Base-by-base conservation (phyloP, 1,140 invertebrate genomes). In the Drosophila pseudoananassae region DNA sequence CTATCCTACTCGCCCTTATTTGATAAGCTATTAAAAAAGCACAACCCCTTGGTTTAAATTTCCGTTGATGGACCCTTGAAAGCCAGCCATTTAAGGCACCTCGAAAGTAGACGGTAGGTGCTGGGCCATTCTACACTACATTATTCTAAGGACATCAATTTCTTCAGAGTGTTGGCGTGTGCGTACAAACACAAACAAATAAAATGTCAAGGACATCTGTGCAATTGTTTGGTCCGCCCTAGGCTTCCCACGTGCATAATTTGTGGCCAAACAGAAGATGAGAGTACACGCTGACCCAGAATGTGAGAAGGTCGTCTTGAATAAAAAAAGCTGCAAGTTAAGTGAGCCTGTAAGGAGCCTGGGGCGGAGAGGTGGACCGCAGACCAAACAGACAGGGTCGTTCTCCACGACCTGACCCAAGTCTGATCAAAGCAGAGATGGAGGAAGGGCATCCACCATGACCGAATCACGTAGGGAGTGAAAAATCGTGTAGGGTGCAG, bases 121-220 rank as follows among this genome's bases (percentile, higher is more conserved):
- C 70, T 51, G 43, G 45, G 50, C 31, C 1, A 36, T 27, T 23
- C 51, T 55, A 31, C 50, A 58, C 40, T 53, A 66, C 31, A 38
- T 40, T 27, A 15, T 31, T 63, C 57, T 70, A 64, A 60, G 75
- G 75, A 65, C 83, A 88, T 88, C 76, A 64, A 78, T 88, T 78
- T 63, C 47, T 55, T 63, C 59, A 66, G 47, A 47, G 49, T 60
- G 51, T 45, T 36, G 55, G 31, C 46, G 56, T 25, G 23, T 63
- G 68, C 20, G 50, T 43, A 27, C 25, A 5, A 27, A 27, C 25
- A 71, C 79, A 80, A 88, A 64, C 82, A 85, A 85, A 85, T 76
- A 85, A 85, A 76, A 78, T 76, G 65, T 25, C 82, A 88, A 85
- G 82, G 82, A 85, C 82, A 60, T 38, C 72, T 63, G 58, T 75